Evolutionary conservation across 1,140 invertebrate species (phyloP).

Genomic region (Acromyrmex heyeri): DNA sequence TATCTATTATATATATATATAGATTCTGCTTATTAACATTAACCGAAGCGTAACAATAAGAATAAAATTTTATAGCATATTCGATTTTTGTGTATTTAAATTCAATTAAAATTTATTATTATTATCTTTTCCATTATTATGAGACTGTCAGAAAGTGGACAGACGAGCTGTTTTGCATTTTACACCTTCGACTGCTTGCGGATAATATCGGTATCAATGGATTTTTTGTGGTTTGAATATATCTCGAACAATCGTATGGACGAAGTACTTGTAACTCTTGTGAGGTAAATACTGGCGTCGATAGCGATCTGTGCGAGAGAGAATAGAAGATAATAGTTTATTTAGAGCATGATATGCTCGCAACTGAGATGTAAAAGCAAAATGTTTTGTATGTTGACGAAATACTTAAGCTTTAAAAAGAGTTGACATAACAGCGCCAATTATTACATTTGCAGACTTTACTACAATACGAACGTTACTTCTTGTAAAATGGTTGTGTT

Average conservation of each 20-base stretch:
- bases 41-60: neutral
- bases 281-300: neutral
- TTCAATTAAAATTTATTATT: neutral
- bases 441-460: neutral
- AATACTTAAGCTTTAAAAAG: neutral
- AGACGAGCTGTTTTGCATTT: neutral
- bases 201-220: neutral
- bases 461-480: neutral
- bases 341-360: neutral
- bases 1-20: neutral
- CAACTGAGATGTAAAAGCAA: neutral
- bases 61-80: neutral
- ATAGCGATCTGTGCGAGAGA: neutral
- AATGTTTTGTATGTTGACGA: neutral
- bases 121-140: neutral
- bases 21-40: neutral
- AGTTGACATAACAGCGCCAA: constrained; percentile 1
- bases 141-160: neutral
- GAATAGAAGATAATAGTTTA: constrained; percentile 1
- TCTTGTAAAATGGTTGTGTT: constrained; percentile 4
- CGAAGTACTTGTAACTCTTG: neutral
- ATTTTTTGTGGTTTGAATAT: constrained; percentile 12
- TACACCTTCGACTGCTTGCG: neutral
- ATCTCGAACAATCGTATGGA: neutral
- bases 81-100: neutral